A percentile compares a stretch with the other conserved stretches of the same genome.
phyloP scores from a whole-genome alignment of 2,113 vertebrate species.

The Saccopteryx leptura region DNA sequence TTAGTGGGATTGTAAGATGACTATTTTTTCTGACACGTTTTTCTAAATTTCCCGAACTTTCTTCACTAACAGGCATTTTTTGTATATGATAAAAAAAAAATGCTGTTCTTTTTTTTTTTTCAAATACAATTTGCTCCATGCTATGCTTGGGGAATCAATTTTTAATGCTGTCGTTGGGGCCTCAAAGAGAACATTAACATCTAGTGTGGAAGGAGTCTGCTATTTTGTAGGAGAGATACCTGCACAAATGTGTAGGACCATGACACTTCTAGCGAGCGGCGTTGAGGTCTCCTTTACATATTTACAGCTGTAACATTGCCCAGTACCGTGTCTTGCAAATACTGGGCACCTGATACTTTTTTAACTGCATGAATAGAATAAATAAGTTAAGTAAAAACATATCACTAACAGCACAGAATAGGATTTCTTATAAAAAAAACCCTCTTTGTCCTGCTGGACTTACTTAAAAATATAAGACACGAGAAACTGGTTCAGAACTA shows the following conservation, averaged over 20 bases:
- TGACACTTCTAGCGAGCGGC: background rate
- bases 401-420: background rate
- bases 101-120: background rate
- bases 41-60: background rate
- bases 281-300: background rate
- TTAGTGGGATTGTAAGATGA: background rate
- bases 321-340: background rate
- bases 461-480: background rate
- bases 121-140: background rate
- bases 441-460: background rate
- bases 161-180: background rate
- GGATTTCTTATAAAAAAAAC: background rate
- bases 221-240: background rate
- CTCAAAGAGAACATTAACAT: background rate
- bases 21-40: background rate
- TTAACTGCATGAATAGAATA: background rate
- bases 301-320: background rate
- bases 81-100: background rate
- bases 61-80: background rate
- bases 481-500: background rate
- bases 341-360: background rate
- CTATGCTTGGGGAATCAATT: background rate
- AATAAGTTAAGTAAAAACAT: conserved; percentile 14
- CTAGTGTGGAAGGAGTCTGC: background rate
- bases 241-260: background rate